A percentile compares a stretch with the other conserved stretches of the same genome.
Evolutionary conservation across 2,113 vertebrate genomes (phyloP).

Genomic region (Stegostoma tigrinum): DNA sequence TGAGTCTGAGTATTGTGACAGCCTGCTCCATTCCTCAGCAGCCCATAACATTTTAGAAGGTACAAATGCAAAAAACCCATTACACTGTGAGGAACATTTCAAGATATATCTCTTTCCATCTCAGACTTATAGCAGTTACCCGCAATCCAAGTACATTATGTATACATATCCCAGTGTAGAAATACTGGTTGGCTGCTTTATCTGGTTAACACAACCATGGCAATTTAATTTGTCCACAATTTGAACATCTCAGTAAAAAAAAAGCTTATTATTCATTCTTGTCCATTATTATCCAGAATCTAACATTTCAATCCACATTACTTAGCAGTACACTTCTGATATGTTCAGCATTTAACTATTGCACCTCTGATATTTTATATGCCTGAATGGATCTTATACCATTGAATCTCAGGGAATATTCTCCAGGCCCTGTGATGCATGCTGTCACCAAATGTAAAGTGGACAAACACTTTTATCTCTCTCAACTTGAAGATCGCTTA

Average conservation of each 20-base stretch:
- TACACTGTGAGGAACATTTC: too few species aligned
- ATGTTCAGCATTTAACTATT: not conserved
- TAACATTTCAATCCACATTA: not conserved
- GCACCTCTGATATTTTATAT: not conserved
- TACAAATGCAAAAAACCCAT: too few species aligned
- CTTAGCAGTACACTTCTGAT: not conserved
- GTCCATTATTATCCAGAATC: not conserved
- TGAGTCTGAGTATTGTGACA: too few species aligned
- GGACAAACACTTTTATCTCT: slow-evolving; percentile 11
- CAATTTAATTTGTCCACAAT: slow-evolving; percentile 9
- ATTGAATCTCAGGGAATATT: not conserved
- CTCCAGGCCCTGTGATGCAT: not conserved
- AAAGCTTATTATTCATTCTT: not conserved
- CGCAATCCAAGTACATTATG: not conserved
- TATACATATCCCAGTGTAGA: not conserved
- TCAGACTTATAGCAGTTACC: not conserved
- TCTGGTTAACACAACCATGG: not conserved
- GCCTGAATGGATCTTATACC: not conserved
- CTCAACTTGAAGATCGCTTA: not conserved
- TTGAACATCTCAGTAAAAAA: not conserved
- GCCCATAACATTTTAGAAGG: too few species aligned
- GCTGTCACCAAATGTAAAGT: not conserved
- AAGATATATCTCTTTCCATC: too few species aligned
- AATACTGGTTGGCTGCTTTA: not conserved
- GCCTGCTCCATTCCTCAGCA: too few species aligned